These are phyloP conservation scores for Lagria hirta DNA, from an alignment of 2,888 invertebrate genomes.

Conservation along the genomic window DNA sequence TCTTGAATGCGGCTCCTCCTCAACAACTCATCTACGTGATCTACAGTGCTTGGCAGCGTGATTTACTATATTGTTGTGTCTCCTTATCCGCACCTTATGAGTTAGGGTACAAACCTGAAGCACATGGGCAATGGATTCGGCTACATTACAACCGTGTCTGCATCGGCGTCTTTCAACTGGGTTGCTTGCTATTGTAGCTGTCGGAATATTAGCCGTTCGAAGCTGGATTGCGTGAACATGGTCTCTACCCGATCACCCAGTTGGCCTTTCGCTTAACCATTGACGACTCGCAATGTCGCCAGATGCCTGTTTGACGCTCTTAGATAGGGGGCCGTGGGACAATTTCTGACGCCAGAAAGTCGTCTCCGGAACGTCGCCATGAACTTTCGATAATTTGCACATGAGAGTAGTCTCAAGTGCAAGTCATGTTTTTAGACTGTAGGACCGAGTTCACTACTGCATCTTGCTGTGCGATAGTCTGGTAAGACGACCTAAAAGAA, in stretches of 20 bases:
- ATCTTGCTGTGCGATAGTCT: neutral
- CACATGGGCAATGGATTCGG: constrained; percentile 33
- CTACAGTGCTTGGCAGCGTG: neutral
- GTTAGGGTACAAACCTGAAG: constrained; percentile 32
- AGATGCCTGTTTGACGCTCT: neutral
- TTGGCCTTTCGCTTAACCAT: constrained; percentile 12
- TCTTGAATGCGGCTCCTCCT: constrained; percentile 20
- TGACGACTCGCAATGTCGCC: too few species aligned
- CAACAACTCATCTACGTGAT: constrained; percentile 13
- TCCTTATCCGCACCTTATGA: constrained; percentile 24
- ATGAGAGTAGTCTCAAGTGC: neutral
- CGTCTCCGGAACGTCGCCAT: too few species aligned
- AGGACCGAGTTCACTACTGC: neutral
- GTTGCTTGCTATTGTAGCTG: constrained; percentile 28
- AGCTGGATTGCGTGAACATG: constrained; percentile 35
- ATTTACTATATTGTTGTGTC: constrained; percentile 28
- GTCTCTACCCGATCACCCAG: constrained; percentile 34
- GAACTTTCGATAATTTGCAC: neutral
- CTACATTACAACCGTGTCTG: constrained; percentile 30
- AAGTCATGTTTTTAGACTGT: neutral
- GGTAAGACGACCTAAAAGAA: too few species aligned
- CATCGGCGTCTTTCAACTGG: constrained; percentile 27
- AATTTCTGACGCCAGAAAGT: too few species aligned
- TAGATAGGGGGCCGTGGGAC: neutral
- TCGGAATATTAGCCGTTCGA: constrained; percentile 30